These are phyloP conservation scores for Allophyes oxyacanthae DNA, from an alignment of 2,888 invertebrate species.

Conservation along the genomic window DNA sequence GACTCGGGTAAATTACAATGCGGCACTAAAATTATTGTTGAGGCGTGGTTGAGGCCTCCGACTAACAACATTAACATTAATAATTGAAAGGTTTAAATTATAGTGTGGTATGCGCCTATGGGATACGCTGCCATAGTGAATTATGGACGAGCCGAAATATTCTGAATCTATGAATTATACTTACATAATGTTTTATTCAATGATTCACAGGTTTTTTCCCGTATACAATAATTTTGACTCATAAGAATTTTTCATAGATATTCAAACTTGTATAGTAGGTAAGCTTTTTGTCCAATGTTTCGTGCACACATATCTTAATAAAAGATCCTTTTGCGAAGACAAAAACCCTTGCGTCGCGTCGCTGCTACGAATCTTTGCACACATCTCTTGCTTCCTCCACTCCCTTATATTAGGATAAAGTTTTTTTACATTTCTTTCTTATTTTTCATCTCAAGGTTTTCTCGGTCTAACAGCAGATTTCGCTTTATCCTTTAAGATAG, in stretches of 20 bases:
- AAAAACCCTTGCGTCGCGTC: slow-evolving; percentile 34
- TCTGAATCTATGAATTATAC: too few relatives aligned
- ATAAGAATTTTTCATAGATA: too few relatives aligned
- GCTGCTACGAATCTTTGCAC: slow-evolving; percentile 45
- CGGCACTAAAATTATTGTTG: slow-evolving; percentile 63
- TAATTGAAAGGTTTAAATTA: slow-evolving; percentile 58
- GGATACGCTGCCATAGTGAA: slow-evolving; percentile 31
- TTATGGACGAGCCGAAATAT: slow-evolving; percentile 29
- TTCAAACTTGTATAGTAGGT: slow-evolving; percentile 43
- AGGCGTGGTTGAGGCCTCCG: slow-evolving; percentile 46
- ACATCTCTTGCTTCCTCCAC: slow-evolving; percentile 39
- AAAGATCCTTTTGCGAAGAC: slow-evolving; percentile 47
- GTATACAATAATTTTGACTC: slow-evolving; percentile 8
- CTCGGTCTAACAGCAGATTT: slow-evolving; percentile 12
- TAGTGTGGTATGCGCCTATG: slow-evolving; percentile 50
- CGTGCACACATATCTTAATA: slow-evolving; percentile 50
- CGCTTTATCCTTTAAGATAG: slow-evolving; percentile 11
- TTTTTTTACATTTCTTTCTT: slow-evolving; percentile 31
- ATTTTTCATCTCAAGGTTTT: slow-evolving; percentile 14
- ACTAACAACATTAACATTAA: slow-evolving; percentile 43
- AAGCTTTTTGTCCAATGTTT: slow-evolving; percentile 48
- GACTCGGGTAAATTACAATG: slow-evolving; percentile 71
- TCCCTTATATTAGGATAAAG: slow-evolving; percentile 45
- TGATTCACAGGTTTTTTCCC: slow-evolving; percentile 28
- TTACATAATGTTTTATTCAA: too few relatives aligned